Evolutionary conservation across 2,888 invertebrate species (phyloP), one percentile per base, ranked within the genome.

Genomic region (Acholoe squamosa): DNA sequence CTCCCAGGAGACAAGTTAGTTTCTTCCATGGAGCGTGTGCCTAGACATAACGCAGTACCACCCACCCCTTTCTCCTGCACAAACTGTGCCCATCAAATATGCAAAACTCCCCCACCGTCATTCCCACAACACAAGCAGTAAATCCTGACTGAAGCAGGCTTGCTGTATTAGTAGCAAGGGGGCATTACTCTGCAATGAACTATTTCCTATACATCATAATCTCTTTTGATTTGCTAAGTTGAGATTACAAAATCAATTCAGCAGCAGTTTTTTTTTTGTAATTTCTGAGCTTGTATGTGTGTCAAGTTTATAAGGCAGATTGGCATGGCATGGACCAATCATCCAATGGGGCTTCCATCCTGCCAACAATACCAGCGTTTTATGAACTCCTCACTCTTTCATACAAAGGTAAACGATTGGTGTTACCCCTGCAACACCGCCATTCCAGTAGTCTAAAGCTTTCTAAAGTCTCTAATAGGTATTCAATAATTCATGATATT

Each of bases 1-100:
- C 61, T 61, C 61, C 61, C 61, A n/a, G 61, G 61, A 61, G 61
- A 19, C 61, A 43, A n/a, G 61, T 61, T 61, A 61, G 61, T 61
- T 61, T n/a, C 71, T 71, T 28, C 14, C 71, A 14, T 14, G 71
- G 31, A 28, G 71, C 25, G 71, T 71, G 71, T 71, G 71, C 31
- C 25, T 1, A 25, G 28, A 71, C 71, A 71, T 14, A 28, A 71
- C 71, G 71, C 28, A 7, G n/a, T 28, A 16, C 28, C 71, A 71
- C 71, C 71, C 25, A 43, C 7, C 28, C 71, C 71, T 25, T 71
- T 71, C 71, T 28, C 25, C 28, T 14, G 31, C 71, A 71, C 71
- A 71, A 71, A 71, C 25, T 0, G 25, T 3, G 25, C 28, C 25
- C 71, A 71, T 71, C 28, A 71, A 71, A 71, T 71, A 71, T 71